A percentile compares a stretch with the other conserved stretches of the same genome.
phyloP scores from a whole-genome alignment of 2,113 vertebrate species.

The Pelecanus crispus region DNA sequence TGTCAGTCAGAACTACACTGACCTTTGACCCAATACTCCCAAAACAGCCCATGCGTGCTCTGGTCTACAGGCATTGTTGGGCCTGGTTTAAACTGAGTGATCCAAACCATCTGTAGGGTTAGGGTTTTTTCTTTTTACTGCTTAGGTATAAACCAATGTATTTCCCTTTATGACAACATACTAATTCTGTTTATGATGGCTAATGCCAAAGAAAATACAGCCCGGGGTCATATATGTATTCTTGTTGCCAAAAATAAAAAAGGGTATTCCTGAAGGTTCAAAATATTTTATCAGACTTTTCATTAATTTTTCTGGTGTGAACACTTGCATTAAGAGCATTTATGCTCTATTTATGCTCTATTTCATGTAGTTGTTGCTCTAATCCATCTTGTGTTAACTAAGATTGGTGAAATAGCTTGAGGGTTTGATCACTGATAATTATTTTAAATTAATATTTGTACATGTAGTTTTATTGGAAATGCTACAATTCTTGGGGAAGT shows the following conservation, averaged over 20 bases:
- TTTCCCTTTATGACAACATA: not conserved
- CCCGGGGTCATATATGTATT: not conserved
- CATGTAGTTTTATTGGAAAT: not conserved
- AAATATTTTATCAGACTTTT: not conserved
- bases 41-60: fast-evolving
- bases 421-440: not conserved
- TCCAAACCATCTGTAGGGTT: not conserved
- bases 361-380: not conserved
- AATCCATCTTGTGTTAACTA: not conserved
- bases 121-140: not conserved
- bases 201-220: not conserved
- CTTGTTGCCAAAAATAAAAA: not conserved
- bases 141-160: not conserved
- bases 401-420: not conserved
- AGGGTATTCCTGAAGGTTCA: not conserved
- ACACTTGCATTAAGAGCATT: not conserved
- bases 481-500: not conserved
- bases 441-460: not conserved
- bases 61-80: not conserved
- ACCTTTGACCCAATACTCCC: not conserved
- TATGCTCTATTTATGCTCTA: not conserved
- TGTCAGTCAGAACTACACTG: fast-evolving
- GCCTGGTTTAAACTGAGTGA: not conserved
- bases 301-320: not conserved
- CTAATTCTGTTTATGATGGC: not conserved